Base-by-base conservation (phyloP, 2,113 vertebrate genomes). In the Varanus komodoensis region DNA sequence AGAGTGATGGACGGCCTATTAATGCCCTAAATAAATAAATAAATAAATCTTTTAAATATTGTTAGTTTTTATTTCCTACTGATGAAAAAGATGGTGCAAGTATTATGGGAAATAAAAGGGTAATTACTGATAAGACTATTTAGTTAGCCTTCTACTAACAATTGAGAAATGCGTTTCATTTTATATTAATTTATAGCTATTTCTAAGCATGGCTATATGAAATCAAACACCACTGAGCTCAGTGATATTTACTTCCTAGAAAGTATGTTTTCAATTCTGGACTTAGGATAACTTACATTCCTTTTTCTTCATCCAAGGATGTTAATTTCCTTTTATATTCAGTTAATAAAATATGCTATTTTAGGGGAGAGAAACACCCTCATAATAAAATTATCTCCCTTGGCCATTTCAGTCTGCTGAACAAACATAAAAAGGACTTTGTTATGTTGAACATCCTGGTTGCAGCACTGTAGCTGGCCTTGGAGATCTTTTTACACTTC, bases 381-480 rank as follows among this genome's bases (percentile, higher is more conserved):
- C 64, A 80, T 85, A 89, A 79, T 77, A 90, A 92, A 91, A 64
- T 9, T 6, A 84, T 67, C 64, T 64, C 52, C 21, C 4, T 48
- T 48, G 82, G 61, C 38, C 52, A 82, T 84, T 48, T 91, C 12
- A 4, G 50, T 78, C 67, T 38, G 34, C 32, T 84, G 64, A 64
- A 25, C 27, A 77, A 88, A 91, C 77, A 87, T 88, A 8, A 54
- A 90, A 92, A 91, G 2, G 1, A 67, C 14, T 71, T 61, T 87
- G 64, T 90, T 87, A 44, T 11, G 74, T 50, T 82, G 8, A 87
- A 86, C 38, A 80, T 44, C 14, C 71, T 89, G 44, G 75, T 91
- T 89, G 87, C 87, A 15, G 4, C 5, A 44, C 17, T 71, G 34
- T 82, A 64, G 52, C 50, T 87, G 75, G 69, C 79, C 69, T 8